Conservation (phyloP, 2,888 invertebrate species). For the Dendrolimus pini region DNA sequence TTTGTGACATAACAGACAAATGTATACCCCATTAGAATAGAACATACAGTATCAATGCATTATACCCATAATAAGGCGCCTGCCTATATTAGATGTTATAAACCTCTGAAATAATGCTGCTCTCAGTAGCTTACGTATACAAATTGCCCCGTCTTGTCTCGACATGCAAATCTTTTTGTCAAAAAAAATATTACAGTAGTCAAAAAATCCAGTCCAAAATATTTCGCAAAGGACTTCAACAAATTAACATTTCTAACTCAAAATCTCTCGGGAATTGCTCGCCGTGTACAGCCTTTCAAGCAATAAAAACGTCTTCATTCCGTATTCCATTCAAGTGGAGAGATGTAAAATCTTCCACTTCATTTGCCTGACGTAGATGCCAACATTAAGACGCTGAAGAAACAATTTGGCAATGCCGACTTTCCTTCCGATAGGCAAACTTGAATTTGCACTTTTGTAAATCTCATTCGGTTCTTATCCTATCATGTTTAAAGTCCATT, state of each 20-base stretch:
- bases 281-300: slow-evolving; percentile 2
- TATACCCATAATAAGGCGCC: too few species aligned
- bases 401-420: slow-evolving; percentile 26
- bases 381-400: slow-evolving; percentile 24
- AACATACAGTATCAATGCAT: too few species aligned
- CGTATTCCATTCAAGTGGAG: slow-evolving; percentile 15
- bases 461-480: background rate
- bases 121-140: too few species aligned
- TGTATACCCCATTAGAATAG: too few species aligned
- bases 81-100: too few species aligned
- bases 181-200: too few species aligned
- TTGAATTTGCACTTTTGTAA: background rate
- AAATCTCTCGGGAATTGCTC: background rate
- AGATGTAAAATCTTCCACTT: slow-evolving; percentile 22
- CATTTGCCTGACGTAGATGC: slow-evolving; percentile 20
- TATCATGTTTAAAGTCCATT: background rate
- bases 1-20: too few species aligned
- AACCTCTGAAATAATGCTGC: too few species aligned
- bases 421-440: slow-evolving; percentile 6
- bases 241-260: background rate
- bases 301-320: slow-evolving; percentile 15
- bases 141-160: too few species aligned
- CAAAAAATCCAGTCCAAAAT: background rate
- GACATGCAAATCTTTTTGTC: too few species aligned
- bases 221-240: background rate